phyloP scores from a whole-genome alignment of 2,113 vertebrate genomes.

The Ciconia boyciana region DNA sequence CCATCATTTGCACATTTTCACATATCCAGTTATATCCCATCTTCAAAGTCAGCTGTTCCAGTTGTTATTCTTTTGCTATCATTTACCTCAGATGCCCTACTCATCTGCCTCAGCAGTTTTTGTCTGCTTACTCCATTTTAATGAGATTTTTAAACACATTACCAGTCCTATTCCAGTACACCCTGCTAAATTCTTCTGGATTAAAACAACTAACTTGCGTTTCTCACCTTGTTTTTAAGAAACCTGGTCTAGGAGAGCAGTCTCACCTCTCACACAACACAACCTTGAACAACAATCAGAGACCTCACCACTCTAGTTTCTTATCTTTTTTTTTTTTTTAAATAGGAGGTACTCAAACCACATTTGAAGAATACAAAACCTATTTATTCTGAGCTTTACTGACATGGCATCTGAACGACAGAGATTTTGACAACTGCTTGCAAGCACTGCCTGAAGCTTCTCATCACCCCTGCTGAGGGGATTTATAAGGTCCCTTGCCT shows the following conservation, averaged over 20 bases:
- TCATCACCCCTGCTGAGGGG: neutral
- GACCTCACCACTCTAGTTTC: neutral
- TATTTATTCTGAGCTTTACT: neutral
- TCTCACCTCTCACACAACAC: neutral
- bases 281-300: neutral
- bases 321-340: neutral
- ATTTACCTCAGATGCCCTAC: neutral
- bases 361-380: neutral
- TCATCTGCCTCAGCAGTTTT: neutral
- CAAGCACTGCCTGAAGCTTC: neutral
- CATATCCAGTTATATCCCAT: neutral
- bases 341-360: no score
- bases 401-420: rapidly evolving
- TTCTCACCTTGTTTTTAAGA: neutral
- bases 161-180: neutral
- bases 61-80: neutral
- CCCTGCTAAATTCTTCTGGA: neutral
- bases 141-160: neutral
- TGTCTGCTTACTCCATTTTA: neutral
- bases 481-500: neutral
- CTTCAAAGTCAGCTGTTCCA: neutral
- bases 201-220: neutral
- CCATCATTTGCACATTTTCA: neutral
- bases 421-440: neutral
- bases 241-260: neutral